Evolutionary conservation across 2,888 invertebrate species (phyloP), one percentile per base, ranked within the genome.

Genomic region (Cryptocheilus praepositus): DNA sequence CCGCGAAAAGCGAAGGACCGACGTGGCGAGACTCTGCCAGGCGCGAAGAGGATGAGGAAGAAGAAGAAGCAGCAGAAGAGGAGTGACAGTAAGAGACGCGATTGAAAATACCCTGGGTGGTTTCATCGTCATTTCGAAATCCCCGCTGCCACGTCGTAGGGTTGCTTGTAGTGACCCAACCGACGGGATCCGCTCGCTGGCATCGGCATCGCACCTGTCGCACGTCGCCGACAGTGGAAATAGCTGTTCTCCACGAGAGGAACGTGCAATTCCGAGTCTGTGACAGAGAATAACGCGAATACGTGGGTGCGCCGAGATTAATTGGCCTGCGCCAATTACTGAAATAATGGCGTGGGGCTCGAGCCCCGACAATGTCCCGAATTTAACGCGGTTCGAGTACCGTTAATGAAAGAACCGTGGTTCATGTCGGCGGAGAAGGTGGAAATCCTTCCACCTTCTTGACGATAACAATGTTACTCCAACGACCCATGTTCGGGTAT

Each of bases 41-140:
- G 46, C 16, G 19, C 13, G 22, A 16, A 22, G 43, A 21, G 19
- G 60, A 16, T 44, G 45, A 49, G 13, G 28, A 43, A 11, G 25
- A 22, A 16, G 54, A 18, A 44, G 68, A 61, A 60, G 44, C 25
- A 66, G 36, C 25, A 66, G 36, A 36, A 36, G 36, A 36, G 13
- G 36, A 36, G 36, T 7, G 36, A 1, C 36, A 61, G 64, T 74
- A 67, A 73, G 72, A 66, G 53, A 73, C 67, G 71, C 70, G 80
- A 83, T 83, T 83, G 80, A 83, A 83, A 83, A 83, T 83, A 83
- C 76, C 77, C 73, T 78, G 76, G 74, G 73, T 49, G 49, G 65
- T 77, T 70, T 74, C 74, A 72, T 76, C 67, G 62, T 57, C 61
- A 66, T 83, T 83, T 82, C 81, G 83, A 82, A 80, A 83, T 80